These are phyloP conservation scores for Ennomos erosarius DNA, from an alignment of 2,888 invertebrate species.

Conservation along the genomic window DNA sequence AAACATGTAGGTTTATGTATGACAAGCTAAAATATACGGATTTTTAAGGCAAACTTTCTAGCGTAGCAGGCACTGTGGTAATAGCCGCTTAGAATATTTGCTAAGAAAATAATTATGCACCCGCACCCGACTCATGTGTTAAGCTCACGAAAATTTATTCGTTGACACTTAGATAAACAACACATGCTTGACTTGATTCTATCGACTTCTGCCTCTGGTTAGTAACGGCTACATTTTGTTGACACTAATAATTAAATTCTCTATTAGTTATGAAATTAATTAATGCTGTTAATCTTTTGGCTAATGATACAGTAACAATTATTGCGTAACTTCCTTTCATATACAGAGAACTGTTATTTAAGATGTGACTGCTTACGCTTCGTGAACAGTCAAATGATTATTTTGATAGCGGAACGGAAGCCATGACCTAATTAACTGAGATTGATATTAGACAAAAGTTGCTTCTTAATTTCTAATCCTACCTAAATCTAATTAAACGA, in stretches of 20 bases:
- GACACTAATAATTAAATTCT: background rate
- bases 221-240: constrained; percentile 10
- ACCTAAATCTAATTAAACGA: constrained; percentile 35
- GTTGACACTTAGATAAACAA: constrained; percentile 30
- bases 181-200: constrained; percentile 27
- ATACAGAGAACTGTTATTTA: constrained; percentile 8
- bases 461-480: constrained; percentile 23
- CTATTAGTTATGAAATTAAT: background rate
- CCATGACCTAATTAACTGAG: constrained; percentile 19
- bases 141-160: constrained; percentile 30
- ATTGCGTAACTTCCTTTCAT: constrained; percentile 16
- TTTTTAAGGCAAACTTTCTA: constrained; percentile 38
- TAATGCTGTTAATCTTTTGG: constrained; percentile 1
- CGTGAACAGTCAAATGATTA: constrained; percentile 11
- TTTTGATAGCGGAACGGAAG: constrained; percentile 20
- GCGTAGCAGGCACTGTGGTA: constrained; percentile 45
- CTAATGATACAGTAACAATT: background rate
- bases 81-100: constrained; percentile 30
- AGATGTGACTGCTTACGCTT: constrained; percentile 9
- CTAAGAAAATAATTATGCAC: constrained; percentile 24
- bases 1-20: constrained; percentile 71
- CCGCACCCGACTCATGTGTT: constrained; percentile 6
- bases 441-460: constrained; percentile 24
- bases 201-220: constrained; percentile 14
- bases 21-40: constrained; percentile 63